Evolutionary conservation across 2,113 vertebrate species (phyloP).

Genomic region (Mohoua ochrocephala): DNA sequence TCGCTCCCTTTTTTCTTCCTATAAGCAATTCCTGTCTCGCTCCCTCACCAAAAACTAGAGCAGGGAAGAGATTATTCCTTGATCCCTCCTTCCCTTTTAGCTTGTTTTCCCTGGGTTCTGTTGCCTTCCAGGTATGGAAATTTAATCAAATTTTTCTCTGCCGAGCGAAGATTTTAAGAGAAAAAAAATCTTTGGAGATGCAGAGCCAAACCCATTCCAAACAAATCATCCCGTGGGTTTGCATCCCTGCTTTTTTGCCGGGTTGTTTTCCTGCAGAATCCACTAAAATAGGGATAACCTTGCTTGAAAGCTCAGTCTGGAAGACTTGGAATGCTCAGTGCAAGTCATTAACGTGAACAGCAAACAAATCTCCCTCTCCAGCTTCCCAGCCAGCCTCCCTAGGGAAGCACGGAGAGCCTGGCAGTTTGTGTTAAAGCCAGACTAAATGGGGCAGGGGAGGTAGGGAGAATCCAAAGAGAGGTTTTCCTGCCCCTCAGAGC

Average conservation of each 20-base stretch:
- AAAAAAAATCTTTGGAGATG: neutral
- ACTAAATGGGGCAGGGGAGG: neutral
- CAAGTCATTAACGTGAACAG: neutral
- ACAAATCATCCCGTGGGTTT: neutral
- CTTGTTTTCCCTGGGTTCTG: neutral
- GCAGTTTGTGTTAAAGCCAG: neutral
- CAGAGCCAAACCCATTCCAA: neutral
- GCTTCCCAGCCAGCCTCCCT: neutral
- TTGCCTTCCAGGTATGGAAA: neutral
- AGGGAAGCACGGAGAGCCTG: neutral
- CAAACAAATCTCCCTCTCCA: neutral
- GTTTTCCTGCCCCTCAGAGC: neutral
- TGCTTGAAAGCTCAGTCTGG: neutral
- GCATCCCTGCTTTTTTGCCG: neutral
- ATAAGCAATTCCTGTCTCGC: neutral
- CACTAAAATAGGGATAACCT: neutral
- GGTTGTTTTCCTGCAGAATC: neutral
- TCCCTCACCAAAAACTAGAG: neutral
- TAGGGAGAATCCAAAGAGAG: neutral
- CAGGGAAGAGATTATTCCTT: neutral
- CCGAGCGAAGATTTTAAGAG: neutral
- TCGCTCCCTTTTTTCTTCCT: neutral
- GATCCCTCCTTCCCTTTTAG: neutral
- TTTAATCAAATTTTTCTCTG: neutral
- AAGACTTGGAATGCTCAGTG: neutral